A percentile compares a stretch with the other conserved stretches of the same genome.
These are phyloP conservation scores for Dynastes grantii DNA, from an alignment of 2,888 invertebrate genomes.

Conservation along the genomic window DNA sequence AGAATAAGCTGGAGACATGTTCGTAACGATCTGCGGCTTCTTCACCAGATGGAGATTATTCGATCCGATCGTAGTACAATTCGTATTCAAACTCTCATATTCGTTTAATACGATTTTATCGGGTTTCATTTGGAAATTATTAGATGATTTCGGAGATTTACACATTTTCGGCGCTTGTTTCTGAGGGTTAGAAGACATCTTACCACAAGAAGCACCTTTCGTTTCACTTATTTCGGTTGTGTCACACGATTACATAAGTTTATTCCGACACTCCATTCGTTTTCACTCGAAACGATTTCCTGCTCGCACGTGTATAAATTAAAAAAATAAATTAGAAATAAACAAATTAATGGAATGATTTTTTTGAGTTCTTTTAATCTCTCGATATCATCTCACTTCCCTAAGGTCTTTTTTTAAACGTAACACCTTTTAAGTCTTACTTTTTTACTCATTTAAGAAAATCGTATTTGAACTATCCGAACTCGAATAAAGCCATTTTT, in stretches of 20 bases:
- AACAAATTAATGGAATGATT: constrained; percentile 42
- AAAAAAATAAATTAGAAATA: constrained; percentile 39
- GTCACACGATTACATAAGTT: constrained; percentile 14
- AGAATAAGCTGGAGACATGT: constrained; percentile 67
- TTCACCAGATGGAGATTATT: constrained; percentile 70
- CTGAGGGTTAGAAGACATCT: constrained; percentile 69
- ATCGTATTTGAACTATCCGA: constrained; percentile 63
- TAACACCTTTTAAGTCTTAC: constrained; percentile 51
- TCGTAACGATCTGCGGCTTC: constrained; percentile 67
- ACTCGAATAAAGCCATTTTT: constrained; percentile 71
- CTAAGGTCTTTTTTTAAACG: constrained; percentile 13
- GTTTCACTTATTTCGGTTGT: constrained; percentile 36
- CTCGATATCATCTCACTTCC: constrained; percentile 40
- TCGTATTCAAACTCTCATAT: constrained; percentile 69
- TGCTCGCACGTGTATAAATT: constrained; percentile 21
- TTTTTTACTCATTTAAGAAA: constrained; percentile 33
- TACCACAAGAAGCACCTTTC: constrained; percentile 54
- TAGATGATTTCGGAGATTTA: constrained; percentile 68
- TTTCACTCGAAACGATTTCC: neutral
- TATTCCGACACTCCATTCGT: constrained; percentile 30
- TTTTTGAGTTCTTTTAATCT: constrained; percentile 27
- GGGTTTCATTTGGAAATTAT: constrained; percentile 55
- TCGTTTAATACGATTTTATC: constrained; percentile 64
- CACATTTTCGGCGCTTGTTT: constrained; percentile 69
- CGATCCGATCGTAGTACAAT: constrained; percentile 70